phyloP scores from a whole-genome alignment of 2,797 vertebrate species.

The Peromyscus aztecus region DNA sequence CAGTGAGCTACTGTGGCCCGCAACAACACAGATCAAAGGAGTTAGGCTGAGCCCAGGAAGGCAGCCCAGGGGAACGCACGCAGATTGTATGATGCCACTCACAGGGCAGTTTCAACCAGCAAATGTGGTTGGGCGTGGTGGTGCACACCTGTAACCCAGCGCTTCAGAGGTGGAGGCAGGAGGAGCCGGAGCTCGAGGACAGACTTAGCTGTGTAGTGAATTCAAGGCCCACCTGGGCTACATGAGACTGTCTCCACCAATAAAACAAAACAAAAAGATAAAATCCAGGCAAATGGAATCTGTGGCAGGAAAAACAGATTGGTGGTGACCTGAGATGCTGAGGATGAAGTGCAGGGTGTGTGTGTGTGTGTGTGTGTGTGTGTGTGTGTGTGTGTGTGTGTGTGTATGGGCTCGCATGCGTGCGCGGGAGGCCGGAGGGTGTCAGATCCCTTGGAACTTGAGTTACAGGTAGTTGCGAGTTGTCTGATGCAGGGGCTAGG shows the following conservation, averaged over 20 bases:
- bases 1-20: neutral
- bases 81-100: neutral
- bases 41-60: neutral
- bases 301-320: neutral
- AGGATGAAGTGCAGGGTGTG: too few species aligned
- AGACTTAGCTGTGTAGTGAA: neutral
- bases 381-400: too few species aligned
- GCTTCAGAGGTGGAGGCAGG: neutral
- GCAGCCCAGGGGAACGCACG: neutral
- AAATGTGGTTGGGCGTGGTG: neutral
- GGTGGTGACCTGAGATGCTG: neutral
- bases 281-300: neutral
- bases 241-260: neutral
- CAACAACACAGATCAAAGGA: neutral
- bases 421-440: too few species aligned
- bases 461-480: neutral
- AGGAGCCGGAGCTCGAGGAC: neutral
- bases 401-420: too few species aligned
- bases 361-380: too few species aligned
- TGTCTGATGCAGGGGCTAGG: neutral
- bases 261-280: neutral
- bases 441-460: neutral
- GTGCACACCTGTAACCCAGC: neutral
- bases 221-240: neutral
- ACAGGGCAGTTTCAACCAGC: neutral